Evolutionary conservation across 1,140 invertebrate species (phyloP), one percentile per base, ranked within the genome.

Genomic region (Fopius arisanus): DNA sequence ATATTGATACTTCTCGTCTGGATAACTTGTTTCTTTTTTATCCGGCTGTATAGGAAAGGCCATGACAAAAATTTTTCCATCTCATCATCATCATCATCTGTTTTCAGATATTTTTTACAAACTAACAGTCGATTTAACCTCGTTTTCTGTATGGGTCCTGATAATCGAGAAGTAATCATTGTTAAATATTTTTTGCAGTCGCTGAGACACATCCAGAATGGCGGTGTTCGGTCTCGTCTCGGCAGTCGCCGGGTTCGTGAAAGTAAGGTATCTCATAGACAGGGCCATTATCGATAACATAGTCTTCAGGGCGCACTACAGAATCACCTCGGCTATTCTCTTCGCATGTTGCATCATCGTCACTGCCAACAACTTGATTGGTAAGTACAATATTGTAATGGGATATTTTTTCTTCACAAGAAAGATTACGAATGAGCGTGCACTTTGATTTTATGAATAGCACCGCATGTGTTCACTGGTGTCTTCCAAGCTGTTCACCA

Each of bases 221-320:
- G 92, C 93, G 78, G 90, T 96, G 68, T 93, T 95, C 79, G 93
- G 93, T 51, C 90, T 96, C 90, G 92, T 93, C 54, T 95, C 94
- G 78, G 91, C 94, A 73, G 93, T 96, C 71, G 94, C 94, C 87
- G 93, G 94, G 86, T 95, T 96, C 85, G 90, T 96, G 79, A 96
- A 96, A 90, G 93, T 96, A 78, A 92, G 94, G 82, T 95, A 93
- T 89, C 89, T 95, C 67, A 90, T 94, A 81, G 95, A 96, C 90
- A 94, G 94, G 83, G 94, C 94, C 70, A 89, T 94, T 73, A 96
- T 96, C 79, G 96, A 97, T 88, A 96, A 96, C 84, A 93, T 95
- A 90, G 91, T 96, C 6, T 97, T 97, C 89, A 90, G 96, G 72
- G 92, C 96, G 76, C 96, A 97, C 83, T 97, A 97, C 83, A 91